phyloP scores from a whole-genome alignment of 2,797 vertebrate genomes.

The Sciurus vulgaris region DNA sequence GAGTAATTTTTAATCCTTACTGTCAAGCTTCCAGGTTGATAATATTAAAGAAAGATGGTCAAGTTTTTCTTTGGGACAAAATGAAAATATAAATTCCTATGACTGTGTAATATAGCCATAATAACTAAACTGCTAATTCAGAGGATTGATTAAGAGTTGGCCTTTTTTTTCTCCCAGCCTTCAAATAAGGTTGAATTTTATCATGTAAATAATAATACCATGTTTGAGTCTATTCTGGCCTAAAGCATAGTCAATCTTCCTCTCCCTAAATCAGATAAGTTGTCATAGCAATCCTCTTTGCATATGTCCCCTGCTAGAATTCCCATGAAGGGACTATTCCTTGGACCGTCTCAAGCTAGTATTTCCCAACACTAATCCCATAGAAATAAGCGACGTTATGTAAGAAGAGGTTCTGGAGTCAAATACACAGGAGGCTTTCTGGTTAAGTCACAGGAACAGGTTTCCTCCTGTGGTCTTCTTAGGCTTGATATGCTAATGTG shows the following conservation, averaged over 20 bases:
- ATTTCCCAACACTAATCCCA: background rate
- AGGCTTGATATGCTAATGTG: background rate
- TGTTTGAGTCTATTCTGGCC: constrained; percentile 64
- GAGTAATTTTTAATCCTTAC: constrained; percentile 91
- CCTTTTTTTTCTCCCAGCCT: constrained; percentile 65
- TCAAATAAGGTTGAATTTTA: constrained; percentile 52
- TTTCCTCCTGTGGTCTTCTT: background rate
- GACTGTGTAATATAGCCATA: constrained; percentile 73
- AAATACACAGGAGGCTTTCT: background rate
- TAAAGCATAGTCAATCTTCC: constrained; percentile 46
- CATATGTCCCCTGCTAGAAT: background rate
- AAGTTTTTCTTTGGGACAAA: constrained; percentile 85
- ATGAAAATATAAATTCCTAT: constrained; percentile 85
- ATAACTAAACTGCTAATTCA: constrained; percentile 82
- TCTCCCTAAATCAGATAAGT: constrained; percentile 44
- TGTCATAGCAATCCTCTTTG: background rate
- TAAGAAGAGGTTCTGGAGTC: background rate
- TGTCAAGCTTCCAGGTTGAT: constrained; percentile 89
- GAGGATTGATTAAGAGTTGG: constrained; percentile 74
- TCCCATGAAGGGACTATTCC: background rate
- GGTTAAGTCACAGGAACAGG: background rate
- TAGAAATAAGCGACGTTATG: constrained; percentile 24
- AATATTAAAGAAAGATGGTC: constrained; percentile 88
- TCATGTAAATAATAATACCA: constrained; percentile 64
- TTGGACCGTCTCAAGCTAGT: background rate